A percentile compares a stretch with the other conserved stretches of the same genome.
Conservation (phyloP, 1,140 invertebrate species). For the Amyelois transitella region DNA sequence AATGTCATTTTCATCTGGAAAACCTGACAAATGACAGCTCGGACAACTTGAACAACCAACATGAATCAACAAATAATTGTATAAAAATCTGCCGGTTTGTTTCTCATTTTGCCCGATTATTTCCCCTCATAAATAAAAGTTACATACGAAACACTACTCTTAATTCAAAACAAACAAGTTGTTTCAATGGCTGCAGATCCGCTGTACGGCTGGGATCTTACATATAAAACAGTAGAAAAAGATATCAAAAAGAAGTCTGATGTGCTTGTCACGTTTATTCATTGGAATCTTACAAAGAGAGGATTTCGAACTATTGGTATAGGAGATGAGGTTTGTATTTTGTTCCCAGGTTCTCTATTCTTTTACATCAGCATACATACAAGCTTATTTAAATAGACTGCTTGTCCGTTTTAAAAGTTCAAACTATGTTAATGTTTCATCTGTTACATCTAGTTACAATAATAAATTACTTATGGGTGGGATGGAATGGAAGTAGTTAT, state of each 20-base stretch:
- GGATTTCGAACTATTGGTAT: conserved; percentile 83
- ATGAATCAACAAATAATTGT: not conserved
- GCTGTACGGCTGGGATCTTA: conserved; percentile 84
- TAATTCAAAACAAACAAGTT: conserved; percentile 3
- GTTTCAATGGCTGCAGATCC: conserved; percentile 1
- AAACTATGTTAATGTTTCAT: no score
- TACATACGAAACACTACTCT: not conserved
- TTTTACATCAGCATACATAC: no score
- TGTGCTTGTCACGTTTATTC: conserved; percentile 79
- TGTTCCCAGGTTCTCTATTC: no score
- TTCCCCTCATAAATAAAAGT: no score
- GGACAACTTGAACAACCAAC: not conserved
- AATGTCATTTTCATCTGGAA: no score
- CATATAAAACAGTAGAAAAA: conserved; percentile 77
- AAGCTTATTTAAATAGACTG: no score
- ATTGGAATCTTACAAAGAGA: conserved; percentile 82
- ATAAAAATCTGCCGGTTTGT: not conserved
- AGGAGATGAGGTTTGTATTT: conserved; percentile 78
- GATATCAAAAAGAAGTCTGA: conserved; percentile 81
- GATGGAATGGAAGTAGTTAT: no score
- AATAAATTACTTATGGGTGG: no score
- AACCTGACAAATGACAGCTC: not conserved
- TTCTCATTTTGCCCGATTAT: no score
- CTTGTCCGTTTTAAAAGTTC: no score
- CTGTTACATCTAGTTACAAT: no score